A percentile compares a stretch with the other conserved stretches of the same genome.
Evolutionary conservation across 2,113 vertebrate species (phyloP).

Genomic region (Urocitellus parryii): DNA sequence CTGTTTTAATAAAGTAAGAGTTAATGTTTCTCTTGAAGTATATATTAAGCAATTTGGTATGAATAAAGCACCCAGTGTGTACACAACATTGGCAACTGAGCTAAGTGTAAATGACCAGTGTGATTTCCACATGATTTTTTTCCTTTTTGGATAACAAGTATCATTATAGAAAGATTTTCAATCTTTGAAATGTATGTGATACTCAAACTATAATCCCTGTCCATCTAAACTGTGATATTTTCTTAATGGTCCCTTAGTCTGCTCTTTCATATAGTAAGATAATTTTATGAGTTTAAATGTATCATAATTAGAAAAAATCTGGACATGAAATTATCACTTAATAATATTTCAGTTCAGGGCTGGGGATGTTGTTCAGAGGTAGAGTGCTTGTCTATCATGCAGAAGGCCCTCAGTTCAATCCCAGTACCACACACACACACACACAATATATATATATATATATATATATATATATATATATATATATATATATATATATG

Average conservation of each 20-base stretch:
- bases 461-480: too few species aligned
- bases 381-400: too few species aligned
- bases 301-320: neutral
- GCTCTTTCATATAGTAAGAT: neutral
- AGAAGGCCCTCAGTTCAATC: too few species aligned
- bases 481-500: too few species aligned
- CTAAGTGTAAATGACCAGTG: neutral
- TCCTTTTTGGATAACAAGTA: neutral
- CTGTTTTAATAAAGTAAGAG: neutral
- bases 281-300: neutral
- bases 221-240: conserved; percentile 19
- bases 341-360: neutral
- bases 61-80: neutral
- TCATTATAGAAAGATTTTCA: conserved; percentile 2
- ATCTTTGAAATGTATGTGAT: neutral
- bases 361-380: too few species aligned
- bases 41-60: neutral
- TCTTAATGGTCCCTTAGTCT: neutral
- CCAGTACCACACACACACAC: too few species aligned
- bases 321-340: neutral
- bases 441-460: too few species aligned
- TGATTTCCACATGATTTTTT: neutral
- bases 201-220: neutral
- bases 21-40: neutral
- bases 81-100: neutral